A percentile compares a stretch with the other conserved stretches of the same genome.
Evolutionary conservation across 2,888 invertebrate genomes (phyloP).

Genomic region (Apamea crenata): DNA sequence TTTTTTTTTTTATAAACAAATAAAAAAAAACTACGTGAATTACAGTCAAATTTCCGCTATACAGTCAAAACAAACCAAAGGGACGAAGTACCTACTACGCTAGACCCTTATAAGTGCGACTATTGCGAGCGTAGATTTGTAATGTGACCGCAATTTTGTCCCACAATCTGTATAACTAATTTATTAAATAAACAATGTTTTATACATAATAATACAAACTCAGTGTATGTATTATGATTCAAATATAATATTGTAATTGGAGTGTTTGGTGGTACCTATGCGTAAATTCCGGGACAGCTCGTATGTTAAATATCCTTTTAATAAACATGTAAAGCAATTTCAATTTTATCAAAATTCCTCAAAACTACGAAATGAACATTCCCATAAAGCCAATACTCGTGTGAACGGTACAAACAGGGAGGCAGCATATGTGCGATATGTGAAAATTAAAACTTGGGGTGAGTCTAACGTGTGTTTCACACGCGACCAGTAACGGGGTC

Average conservation of each 20-base stretch:
- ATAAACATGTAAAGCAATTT: not conserved
- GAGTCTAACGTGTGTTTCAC: constrained; percentile 65
- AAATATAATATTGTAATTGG: not conserved
- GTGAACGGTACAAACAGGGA: constrained; percentile 75
- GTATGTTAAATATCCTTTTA: not conserved
- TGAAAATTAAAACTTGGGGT: constrained; percentile 82
- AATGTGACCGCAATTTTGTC: not conserved
- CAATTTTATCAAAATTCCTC: constrained; percentile 36
- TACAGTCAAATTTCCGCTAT: not conserved
- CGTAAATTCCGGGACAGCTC: not conserved
- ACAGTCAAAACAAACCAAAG: not conserved
- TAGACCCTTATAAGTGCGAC: not conserved
- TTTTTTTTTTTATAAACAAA: too few relatives aligned
- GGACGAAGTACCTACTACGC: not conserved
- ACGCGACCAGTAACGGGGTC: constrained; percentile 65
- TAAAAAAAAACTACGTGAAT: too few relatives aligned
- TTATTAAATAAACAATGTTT: not conserved
- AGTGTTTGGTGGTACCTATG: too few relatives aligned
- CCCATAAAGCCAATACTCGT: constrained; percentile 72
- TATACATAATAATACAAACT: not conserved
- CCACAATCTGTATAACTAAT: not conserved
- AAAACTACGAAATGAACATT: constrained; percentile 46
- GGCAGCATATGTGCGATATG: constrained; percentile 81
- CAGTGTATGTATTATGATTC: not conserved
- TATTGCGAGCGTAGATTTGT: not conserved